A percentile compares a stretch with the other conserved stretches of the same genome.
Evolutionary conservation across 2,888 invertebrate species (phyloP).

Genomic region (Pedicia rivosa): DNA sequence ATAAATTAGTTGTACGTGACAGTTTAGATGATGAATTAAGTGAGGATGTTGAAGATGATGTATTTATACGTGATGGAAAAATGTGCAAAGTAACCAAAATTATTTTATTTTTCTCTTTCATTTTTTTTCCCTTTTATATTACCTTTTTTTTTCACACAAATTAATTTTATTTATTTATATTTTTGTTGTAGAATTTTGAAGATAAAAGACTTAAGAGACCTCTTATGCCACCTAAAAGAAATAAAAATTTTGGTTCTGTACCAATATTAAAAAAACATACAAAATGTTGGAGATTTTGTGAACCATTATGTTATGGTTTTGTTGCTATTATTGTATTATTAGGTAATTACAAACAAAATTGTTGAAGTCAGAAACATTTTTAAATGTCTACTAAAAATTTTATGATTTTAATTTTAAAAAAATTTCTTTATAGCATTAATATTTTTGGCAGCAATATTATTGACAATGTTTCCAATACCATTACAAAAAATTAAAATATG

Average conservation of each 20-base stretch:
- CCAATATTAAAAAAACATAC: slow-evolving; percentile 34
- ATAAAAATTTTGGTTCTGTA: slow-evolving; percentile 15
- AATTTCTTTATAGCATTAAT: slow-evolving; percentile 40
- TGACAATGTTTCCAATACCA: slow-evolving; percentile 48
- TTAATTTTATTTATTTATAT: slow-evolving; percentile 1
- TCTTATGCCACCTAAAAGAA: slow-evolving; percentile 48
- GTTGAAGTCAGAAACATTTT: slow-evolving; percentile 2
- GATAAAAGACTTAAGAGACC: slow-evolving; percentile 55
- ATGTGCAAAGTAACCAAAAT: slow-evolving; percentile 46
- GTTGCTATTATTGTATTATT: slow-evolving; percentile 40
- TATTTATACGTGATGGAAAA: slow-evolving; percentile 56
- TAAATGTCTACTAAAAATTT: slow-evolving; percentile 7
- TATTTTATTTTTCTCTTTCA: no score
- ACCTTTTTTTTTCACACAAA: no score
- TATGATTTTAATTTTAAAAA: no score
- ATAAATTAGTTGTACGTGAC: slow-evolving; percentile 45
- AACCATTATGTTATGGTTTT: slow-evolving; percentile 48
- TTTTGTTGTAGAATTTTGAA: slow-evolving; percentile 36
- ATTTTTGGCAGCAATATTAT: slow-evolving; percentile 41
- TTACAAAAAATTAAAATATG: slow-evolving; percentile 42
- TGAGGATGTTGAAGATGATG: slow-evolving; percentile 63
- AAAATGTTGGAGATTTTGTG: slow-evolving; percentile 39
- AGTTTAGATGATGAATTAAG: slow-evolving; percentile 54
- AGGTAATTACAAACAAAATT: slow-evolving; percentile 28
- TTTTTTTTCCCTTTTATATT: not conserved